Percentiles rank a stretch among this genome's conserved stretches.
Evolutionary conservation across 92 coral and sea anemone species (phyloP).

Genomic region (Siderastrea radians): DNA sequence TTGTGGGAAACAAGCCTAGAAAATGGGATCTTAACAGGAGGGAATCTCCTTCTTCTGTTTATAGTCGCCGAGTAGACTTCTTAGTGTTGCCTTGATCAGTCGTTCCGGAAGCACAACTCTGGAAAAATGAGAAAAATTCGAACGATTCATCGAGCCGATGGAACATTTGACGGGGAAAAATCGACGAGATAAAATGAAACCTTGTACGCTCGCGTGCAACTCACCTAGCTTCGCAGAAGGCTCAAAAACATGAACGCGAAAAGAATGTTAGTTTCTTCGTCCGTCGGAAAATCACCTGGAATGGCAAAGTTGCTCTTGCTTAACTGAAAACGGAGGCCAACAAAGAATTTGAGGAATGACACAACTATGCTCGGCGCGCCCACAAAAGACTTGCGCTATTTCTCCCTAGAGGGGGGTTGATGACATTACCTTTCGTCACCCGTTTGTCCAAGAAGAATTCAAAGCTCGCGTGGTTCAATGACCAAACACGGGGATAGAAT

Average conservation of each 20-base stretch:
- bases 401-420: slow-evolving; percentile 93
- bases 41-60: slow-evolving; percentile 46
- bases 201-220: slow-evolving; percentile 30
- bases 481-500: slow-evolving; percentile 85
- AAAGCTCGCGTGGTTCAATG: slow-evolving; percentile 61
- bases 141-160: slow-evolving; percentile 93
- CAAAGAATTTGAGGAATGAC: slow-evolving; percentile 98
- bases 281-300: slow-evolving; percentile 54
- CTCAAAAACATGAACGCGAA: slow-evolving; percentile 16
- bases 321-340: slow-evolving; percentile 81
- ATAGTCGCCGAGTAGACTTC: slow-evolving; percentile 60
- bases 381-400: slow-evolving; percentile 91
- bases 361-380: slow-evolving; percentile 99
- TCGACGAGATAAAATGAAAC: slow-evolving; percentile 56
- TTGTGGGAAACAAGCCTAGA: slow-evolving; percentile 21
- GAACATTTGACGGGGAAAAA: slow-evolving; percentile 84
- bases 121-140: slow-evolving; percentile 99
- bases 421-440: slow-evolving; percentile 77
- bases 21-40: slow-evolving; percentile 22
- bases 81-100: slow-evolving; percentile 78
- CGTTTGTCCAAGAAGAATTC: slow-evolving; percentile 84
- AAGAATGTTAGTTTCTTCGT: slow-evolving; percentile 14
- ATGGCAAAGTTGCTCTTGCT: slow-evolving; percentile 55
- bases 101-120: slow-evolving; percentile 97
- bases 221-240: slow-evolving; percentile 23